Evolutionary conservation across 2,797 vertebrate genomes (phyloP).

Genomic region (Sebastes minor): DNA sequence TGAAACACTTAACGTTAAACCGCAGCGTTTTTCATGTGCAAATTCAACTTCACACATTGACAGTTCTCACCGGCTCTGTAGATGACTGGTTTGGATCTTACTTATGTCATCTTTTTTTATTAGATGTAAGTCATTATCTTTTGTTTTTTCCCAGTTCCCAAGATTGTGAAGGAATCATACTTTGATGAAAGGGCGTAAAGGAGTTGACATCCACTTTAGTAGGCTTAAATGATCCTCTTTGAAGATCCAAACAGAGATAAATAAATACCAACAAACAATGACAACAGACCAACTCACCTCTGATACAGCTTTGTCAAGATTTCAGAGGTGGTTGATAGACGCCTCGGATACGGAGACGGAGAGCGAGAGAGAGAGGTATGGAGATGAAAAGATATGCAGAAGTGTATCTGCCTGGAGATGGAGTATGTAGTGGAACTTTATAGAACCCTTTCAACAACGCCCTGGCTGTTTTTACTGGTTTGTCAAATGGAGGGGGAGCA

Average conservation of each 20-base stretch:
- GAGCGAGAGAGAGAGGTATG: not conserved
- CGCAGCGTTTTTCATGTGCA: conserved; percentile 78
- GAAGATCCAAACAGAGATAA: conserved; percentile 73
- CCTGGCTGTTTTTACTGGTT: not conserved
- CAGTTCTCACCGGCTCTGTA: conserved; percentile 65
- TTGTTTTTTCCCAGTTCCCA: conserved; percentile 63
- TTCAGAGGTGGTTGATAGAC: conserved; percentile 40
- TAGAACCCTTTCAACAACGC: not conserved
- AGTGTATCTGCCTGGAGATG: not conserved
- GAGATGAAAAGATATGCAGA: conserved; percentile 8
- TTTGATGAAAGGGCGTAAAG: conserved; percentile 66
- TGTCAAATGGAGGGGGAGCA: not conserved
- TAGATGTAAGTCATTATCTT: conserved; percentile 69
- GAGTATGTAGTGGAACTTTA: not conserved
- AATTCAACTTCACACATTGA: conserved; percentile 79
- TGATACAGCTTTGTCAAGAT: conserved; percentile 38
- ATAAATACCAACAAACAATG: conserved; percentile 76
- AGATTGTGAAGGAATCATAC: conserved; percentile 55
- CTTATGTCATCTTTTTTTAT: conserved; percentile 50
- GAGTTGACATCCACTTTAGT: conserved; percentile 77
- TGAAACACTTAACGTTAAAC: conserved; percentile 78
- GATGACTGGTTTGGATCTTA: conserved; percentile 65
- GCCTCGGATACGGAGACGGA: not conserved
- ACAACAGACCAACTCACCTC: conserved; percentile 45
- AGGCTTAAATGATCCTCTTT: conserved; percentile 73